Percentiles rank a stretch among this genome's conserved stretches.
phyloP scores from a whole-genome alignment of 64 coral and sea anemone species.

The Exaiptasia diaphana region DNA sequence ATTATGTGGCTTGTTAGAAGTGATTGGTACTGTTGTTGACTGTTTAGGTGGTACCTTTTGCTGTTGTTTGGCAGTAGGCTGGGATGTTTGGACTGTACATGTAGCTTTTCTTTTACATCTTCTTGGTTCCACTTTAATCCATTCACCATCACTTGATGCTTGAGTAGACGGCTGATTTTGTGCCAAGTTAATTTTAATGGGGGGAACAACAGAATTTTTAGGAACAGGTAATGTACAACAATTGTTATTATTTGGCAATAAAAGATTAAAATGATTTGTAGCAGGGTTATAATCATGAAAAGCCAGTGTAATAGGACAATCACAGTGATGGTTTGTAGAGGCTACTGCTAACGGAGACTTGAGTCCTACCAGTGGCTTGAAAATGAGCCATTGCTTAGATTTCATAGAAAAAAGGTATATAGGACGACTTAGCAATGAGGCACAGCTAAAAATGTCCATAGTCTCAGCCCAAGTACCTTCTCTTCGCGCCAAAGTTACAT shows the following conservation, averaged over 20 bases:
- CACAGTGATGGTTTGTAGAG: slow-evolving; percentile 22
- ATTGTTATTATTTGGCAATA: slow-evolving; percentile 8
- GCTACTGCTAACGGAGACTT: background rate
- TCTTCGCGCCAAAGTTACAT: background rate
- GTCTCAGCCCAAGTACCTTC: slow-evolving; percentile 42
- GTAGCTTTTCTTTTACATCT: too few relatives aligned
- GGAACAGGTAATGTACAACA: slow-evolving; percentile 13
- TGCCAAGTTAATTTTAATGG: too few relatives aligned
- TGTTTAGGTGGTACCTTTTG: too few relatives aligned
- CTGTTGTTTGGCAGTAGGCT: too few relatives aligned
- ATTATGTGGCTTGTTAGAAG: too few relatives aligned
- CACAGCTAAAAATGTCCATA: slow-evolving; percentile 50
- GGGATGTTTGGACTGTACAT: too few relatives aligned
- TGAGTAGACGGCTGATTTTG: too few relatives aligned
- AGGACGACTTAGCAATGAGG: slow-evolving; percentile 13
- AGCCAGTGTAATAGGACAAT: slow-evolving; percentile 31
- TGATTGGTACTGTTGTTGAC: too few relatives aligned
- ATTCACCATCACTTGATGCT: too few relatives aligned
- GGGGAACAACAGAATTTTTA: too few relatives aligned
- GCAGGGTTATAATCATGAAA: too few relatives aligned
- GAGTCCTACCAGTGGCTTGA: slow-evolving; percentile 30
- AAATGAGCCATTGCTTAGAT: slow-evolving; percentile 23
- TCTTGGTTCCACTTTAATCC: too few relatives aligned
- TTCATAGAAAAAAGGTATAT: slow-evolving; percentile 20
- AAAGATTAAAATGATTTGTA: slow-evolving; percentile 47